These are phyloP conservation scores for Drosophila flavopinicola DNA, from an alignment of 2,888 invertebrate genomes.

Conservation along the genomic window DNA sequence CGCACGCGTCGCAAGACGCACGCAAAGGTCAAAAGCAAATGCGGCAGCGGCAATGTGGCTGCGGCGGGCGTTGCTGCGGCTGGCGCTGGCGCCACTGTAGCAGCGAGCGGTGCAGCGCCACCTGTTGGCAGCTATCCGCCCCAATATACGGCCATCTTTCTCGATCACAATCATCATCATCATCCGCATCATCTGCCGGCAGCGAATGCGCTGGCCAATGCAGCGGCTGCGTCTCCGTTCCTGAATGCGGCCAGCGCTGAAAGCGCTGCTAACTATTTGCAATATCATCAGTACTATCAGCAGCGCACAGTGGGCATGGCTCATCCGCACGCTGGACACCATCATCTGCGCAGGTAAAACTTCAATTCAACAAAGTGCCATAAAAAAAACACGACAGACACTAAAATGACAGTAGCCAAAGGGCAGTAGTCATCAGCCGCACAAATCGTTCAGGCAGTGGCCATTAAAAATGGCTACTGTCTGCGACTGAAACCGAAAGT, in stretches of 20 bases:
- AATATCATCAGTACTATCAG: constrained; percentile 75
- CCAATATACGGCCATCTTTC: constrained; percentile 82
- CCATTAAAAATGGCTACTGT: constrained; percentile 59
- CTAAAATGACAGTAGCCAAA: constrained; percentile 36
- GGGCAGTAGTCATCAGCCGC: constrained; percentile 22
- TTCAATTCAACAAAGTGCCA: constrained; percentile 27
- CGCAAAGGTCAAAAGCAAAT: constrained; percentile 50
- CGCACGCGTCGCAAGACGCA: constrained; percentile 77
- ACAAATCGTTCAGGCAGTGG: constrained; percentile 42
- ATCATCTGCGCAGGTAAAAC: constrained; percentile 65
- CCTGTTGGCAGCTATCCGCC: constrained; percentile 78
- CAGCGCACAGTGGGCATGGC: constrained; percentile 63
- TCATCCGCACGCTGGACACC: constrained; percentile 42
- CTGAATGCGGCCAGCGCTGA: constrained; percentile 51
- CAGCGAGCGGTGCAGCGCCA: constrained; percentile 47
- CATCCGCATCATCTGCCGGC: constrained; percentile 42
- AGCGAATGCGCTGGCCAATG: constrained; percentile 70
- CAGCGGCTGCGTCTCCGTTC: constrained; percentile 69
- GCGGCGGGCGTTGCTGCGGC: constrained; percentile 22
- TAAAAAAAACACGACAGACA: constrained; percentile 38
- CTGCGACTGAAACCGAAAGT: constrained; percentile 55
- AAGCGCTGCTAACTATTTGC: constrained; percentile 59
- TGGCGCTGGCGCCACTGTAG: constrained; percentile 24
- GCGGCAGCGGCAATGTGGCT: constrained; percentile 35
- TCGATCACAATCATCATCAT: constrained; percentile 72